A percentile compares a stretch with the other conserved stretches of the same genome.
These are phyloP conservation scores for Pectinophora gossypiella DNA, from an alignment of 1,140 invertebrate species.

Conservation along the genomic window DNA sequence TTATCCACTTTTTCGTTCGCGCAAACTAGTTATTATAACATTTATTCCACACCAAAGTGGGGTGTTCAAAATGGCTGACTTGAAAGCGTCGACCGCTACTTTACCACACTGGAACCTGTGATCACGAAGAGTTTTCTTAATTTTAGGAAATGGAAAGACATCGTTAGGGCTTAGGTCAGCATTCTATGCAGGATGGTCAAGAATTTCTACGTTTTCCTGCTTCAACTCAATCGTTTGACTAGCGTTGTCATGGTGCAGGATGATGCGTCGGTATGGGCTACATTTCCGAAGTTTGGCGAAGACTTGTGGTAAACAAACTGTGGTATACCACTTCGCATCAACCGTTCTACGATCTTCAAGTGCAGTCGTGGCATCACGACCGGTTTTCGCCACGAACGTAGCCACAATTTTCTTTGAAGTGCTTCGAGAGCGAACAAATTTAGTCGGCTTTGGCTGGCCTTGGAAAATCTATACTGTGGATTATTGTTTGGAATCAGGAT, in stretches of 20 bases:
- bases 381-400: slow-evolving; percentile 27
- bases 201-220: slow-evolving; percentile 16
- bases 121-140: too few species aligned
- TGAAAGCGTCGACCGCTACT: too few species aligned
- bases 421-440: slow-evolving; percentile 40
- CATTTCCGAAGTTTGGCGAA: too few species aligned
- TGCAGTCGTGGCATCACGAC: slow-evolving; percentile 18
- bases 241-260: slow-evolving; percentile 36
- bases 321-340: slow-evolving; percentile 31
- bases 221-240: background rate
- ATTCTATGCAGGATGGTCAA: slow-evolving; percentile 39
- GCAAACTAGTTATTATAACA: slow-evolving; percentile 5
- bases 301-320: slow-evolving; percentile 35
- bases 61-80: too few species aligned
- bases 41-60: too few species aligned
- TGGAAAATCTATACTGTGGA: slow-evolving; percentile 30
- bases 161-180: slow-evolving; percentile 33
- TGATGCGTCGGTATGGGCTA: slow-evolving; percentile 22
- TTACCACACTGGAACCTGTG: background rate
- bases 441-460: slow-evolving; percentile 39
- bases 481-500: too few species aligned
- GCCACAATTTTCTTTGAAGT: too few species aligned
- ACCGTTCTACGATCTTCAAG: slow-evolving; percentile 27
- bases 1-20: slow-evolving; percentile 2
- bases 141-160: slow-evolving; percentile 40